phyloP scores from a whole-genome alignment of 1,140 invertebrate species.

The Drosophila bifasciata region DNA sequence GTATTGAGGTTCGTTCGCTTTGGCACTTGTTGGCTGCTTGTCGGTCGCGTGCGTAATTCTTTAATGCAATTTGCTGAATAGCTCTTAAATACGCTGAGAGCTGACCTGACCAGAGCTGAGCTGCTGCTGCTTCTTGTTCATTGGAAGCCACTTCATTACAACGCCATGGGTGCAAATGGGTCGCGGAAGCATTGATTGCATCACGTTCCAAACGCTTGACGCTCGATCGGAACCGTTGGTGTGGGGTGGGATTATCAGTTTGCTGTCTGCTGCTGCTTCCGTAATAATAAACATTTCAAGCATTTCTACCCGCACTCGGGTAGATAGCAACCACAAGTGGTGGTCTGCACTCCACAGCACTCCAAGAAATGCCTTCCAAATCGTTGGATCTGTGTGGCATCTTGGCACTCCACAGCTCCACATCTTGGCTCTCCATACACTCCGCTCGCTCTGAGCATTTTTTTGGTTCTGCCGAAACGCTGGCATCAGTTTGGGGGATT shows the following conservation, averaged over 20 bases:
- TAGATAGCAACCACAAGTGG: constrained; percentile 27
- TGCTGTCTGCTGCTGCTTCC: constrained; percentile 27
- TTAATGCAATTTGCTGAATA: constrained; percentile 72
- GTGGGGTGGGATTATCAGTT: constrained; percentile 7
- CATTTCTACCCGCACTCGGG: constrained; percentile 43
- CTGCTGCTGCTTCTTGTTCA: constrained; percentile 21
- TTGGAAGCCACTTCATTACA: constrained; percentile 50
- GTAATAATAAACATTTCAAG: constrained; percentile 54
- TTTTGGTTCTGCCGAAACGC: constrained; percentile 60
- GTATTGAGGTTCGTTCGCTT: constrained; percentile 1
- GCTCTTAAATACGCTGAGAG: constrained; percentile 78
- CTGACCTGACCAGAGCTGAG: constrained; percentile 44
- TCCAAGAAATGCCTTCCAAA: constrained; percentile 7
- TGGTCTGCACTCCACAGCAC: background rate
- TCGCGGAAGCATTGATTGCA: constrained; percentile 73
- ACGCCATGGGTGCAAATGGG: constrained; percentile 64
- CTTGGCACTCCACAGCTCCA: too few relatives aligned
- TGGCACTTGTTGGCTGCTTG: constrained; percentile 34
- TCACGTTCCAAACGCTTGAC: constrained; percentile 71
- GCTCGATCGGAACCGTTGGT: constrained; percentile 5
- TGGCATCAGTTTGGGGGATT: constrained; percentile 44
- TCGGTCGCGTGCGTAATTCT: constrained; percentile 78
- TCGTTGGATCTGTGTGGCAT: background rate
- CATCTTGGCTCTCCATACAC: constrained; percentile 12
- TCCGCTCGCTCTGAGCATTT: constrained; percentile 51